Evolutionary conservation across 2,797 vertebrate genomes (phyloP).

Genomic region (Heteromormyrus szaboi): DNA sequence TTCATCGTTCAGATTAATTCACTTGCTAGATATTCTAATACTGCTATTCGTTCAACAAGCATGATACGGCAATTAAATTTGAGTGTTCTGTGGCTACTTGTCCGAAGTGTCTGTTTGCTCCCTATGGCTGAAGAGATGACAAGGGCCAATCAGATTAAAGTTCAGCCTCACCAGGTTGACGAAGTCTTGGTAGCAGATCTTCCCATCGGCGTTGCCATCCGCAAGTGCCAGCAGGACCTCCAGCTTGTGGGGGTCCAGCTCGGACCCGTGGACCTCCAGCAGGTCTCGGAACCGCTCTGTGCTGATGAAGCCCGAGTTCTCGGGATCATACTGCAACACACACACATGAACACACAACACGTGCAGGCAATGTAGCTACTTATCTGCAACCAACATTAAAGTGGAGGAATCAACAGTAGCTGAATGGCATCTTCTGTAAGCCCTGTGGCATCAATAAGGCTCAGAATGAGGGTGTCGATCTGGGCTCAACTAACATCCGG

Average conservation of each 20-base stretch:
- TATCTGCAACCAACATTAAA: background rate
- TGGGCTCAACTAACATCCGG: background rate
- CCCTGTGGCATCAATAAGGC: background rate
- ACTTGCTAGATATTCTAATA: background rate
- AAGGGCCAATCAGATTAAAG: background rate
- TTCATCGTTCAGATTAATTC: background rate
- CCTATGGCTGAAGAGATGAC: background rate
- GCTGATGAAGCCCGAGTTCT: conserved; percentile 88
- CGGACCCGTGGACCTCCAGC: conserved; percentile 78
- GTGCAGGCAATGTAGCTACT: background rate
- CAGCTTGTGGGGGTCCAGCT: conserved; percentile 89
- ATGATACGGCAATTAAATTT: background rate
- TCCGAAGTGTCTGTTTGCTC: background rate
- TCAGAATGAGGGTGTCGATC: background rate
- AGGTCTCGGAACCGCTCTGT: conserved; percentile 85
- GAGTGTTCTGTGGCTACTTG: background rate
- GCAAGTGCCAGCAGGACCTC: conserved; percentile 90
- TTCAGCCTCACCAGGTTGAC: conserved; percentile 83
- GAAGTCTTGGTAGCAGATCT: conserved; percentile 95
- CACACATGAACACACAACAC: background rate
- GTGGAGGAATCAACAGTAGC: background rate
- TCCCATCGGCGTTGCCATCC: conserved; percentile 82
- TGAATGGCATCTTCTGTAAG: background rate
- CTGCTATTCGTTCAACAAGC: background rate
- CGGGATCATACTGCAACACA: conserved; percentile 77